Evolutionary conservation across 2,797 vertebrate species (phyloP).

Genomic region (Tangara arthus): DNA sequence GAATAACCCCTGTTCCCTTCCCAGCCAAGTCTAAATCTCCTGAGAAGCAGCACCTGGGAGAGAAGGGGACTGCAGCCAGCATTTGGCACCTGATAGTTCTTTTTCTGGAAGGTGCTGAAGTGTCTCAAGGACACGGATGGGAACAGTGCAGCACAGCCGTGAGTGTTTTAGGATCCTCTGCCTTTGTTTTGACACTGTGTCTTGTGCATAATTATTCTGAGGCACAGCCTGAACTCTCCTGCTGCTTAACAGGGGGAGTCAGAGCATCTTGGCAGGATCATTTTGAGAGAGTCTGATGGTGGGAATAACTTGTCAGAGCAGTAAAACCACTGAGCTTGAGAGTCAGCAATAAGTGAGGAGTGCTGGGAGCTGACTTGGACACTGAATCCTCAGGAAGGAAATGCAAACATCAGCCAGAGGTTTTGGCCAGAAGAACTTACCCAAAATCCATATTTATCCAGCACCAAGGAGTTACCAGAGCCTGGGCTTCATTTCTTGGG

Average conservation of each 20-base stretch:
- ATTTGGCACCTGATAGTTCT: background rate
- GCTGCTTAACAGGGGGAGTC: background rate
- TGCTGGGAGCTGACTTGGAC: background rate
- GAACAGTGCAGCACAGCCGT: background rate
- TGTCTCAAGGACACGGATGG: background rate
- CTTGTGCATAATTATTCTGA: background rate
- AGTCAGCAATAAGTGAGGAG: rapidly evolving
- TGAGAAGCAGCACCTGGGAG: background rate
- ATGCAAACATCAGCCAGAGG: background rate
- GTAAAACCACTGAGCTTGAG: background rate
- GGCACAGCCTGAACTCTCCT: background rate
- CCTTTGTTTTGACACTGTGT: background rate
- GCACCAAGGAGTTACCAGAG: background rate
- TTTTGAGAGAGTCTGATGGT: background rate
- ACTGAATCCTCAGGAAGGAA: background rate
- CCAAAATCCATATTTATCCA: background rate
- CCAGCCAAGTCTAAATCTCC: background rate
- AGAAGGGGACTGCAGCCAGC: background rate
- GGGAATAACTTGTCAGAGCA: background rate
- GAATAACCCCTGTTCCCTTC: background rate
- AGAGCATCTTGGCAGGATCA: background rate
- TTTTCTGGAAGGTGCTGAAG: background rate
- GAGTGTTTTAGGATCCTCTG: background rate
- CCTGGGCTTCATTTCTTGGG: background rate
- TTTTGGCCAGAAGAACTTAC: background rate